These are phyloP conservation scores for Bubo bubo DNA, from an alignment of 2,113 vertebrate genomes.

Conservation along the genomic window DNA sequence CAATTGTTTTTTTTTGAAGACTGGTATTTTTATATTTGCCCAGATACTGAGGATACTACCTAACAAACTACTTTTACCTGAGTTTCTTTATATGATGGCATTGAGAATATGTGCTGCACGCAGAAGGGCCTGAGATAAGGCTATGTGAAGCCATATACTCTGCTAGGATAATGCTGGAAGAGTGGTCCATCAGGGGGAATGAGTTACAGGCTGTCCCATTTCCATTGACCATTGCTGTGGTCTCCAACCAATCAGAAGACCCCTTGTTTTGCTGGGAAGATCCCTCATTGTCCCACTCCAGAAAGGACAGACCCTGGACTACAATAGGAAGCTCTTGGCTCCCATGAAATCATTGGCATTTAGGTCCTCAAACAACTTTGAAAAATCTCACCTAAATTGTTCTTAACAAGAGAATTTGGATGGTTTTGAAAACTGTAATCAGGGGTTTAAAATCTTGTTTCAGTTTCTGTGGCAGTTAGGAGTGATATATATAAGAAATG, in stretches of 20 bases:
- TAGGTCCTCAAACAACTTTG: neutral
- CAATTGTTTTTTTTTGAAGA: neutral
- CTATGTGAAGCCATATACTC: fast-evolving
- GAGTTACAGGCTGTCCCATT: neutral
- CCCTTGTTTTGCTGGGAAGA: neutral
- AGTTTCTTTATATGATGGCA: neutral
- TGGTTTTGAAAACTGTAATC: neutral
- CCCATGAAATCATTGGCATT: neutral
- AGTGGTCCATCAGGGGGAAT: neutral
- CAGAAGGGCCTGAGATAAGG: neutral
- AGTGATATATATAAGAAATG: neutral
- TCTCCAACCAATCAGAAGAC: neutral
- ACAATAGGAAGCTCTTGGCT: neutral
- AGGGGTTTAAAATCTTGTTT: neutral
- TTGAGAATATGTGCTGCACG: neutral
- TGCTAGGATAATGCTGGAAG: neutral
- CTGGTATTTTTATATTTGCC: neutral
- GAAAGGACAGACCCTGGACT: neutral
- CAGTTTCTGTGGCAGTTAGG: neutral
- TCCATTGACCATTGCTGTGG: neutral
- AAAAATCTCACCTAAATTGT: neutral
- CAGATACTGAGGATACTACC: neutral
- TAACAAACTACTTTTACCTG: neutral
- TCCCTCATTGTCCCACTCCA: neutral
- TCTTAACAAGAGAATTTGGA: neutral